Conservation (phyloP, 2,888 invertebrate species). For the Liodrosophila aerea region DNA sequence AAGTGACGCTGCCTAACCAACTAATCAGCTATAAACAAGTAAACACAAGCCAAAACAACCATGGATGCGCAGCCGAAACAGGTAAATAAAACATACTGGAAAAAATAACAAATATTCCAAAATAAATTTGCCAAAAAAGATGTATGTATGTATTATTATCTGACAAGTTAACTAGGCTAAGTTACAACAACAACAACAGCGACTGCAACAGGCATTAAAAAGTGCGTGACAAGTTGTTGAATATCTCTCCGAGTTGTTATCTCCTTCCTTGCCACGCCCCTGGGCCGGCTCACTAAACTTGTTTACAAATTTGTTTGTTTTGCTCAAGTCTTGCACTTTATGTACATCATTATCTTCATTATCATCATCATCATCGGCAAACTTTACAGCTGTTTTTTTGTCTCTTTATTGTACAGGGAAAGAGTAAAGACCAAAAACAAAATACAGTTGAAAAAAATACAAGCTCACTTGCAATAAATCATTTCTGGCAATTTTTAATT, state of each 20-base stretch:
- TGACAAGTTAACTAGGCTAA: slow-evolving; percentile 68
- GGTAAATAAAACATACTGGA: slow-evolving; percentile 60
- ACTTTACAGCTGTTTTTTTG: slow-evolving; percentile 1
- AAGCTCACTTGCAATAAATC: not conserved
- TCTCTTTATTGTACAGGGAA: not conserved
- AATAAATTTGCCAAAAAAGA: slow-evolving; percentile 46
- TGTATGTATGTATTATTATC: slow-evolving; percentile 34
- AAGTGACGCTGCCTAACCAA: slow-evolving; percentile 29
- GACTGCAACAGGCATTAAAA: slow-evolving; percentile 14
- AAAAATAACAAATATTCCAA: slow-evolving; percentile 42
- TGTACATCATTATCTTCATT: slow-evolving; percentile 28
- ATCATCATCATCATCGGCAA: slow-evolving; percentile 17
- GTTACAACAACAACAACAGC: slow-evolving; percentile 48
- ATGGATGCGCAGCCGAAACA: slow-evolving; percentile 77
- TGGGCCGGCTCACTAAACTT: slow-evolving; percentile 50
- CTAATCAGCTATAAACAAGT: slow-evolving; percentile 9
- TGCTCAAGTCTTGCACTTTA: slow-evolving; percentile 29
- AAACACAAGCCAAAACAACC: slow-evolving; percentile 24
- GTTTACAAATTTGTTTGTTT: slow-evolving; percentile 65
- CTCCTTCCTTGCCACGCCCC: slow-evolving; percentile 47
- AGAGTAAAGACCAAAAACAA: no score
- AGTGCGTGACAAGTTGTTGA: slow-evolving; percentile 70
- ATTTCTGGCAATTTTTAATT: not conserved
- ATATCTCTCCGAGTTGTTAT: slow-evolving; percentile 33
- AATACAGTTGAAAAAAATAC: no score